phyloP scores from a whole-genome alignment of 2,888 invertebrate genomes.

The Spilarctia lutea region DNA sequence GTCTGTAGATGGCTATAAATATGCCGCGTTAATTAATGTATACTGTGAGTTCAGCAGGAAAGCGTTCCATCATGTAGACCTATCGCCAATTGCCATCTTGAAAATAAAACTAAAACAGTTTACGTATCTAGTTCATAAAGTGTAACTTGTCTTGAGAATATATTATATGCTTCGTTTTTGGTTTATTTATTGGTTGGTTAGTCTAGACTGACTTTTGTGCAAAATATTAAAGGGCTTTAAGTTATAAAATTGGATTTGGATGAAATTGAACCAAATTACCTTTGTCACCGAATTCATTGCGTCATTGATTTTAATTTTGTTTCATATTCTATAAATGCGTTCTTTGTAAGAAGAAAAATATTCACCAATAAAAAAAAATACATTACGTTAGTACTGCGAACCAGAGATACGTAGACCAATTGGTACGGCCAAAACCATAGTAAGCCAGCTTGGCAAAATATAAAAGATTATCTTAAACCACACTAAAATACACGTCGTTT shows the following conservation, averaged over 20 bases:
- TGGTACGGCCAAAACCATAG: too few relatives aligned
- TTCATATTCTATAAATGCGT: too few relatives aligned
- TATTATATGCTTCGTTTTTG: background rate
- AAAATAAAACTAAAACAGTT: constrained; percentile 53
- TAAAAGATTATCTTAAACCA: too few relatives aligned
- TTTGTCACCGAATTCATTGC: too few relatives aligned
- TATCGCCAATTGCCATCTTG: constrained; percentile 52
- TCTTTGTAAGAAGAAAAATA: too few relatives aligned
- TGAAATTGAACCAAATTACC: background rate
- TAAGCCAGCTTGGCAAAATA: too few relatives aligned
- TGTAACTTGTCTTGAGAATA: constrained; percentile 44
- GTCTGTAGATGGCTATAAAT: constrained; percentile 41
- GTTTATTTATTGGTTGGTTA: background rate
- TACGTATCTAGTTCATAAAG: constrained; percentile 54
- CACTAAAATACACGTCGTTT: too few relatives aligned
- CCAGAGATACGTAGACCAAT: too few relatives aligned
- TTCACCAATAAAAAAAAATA: too few relatives aligned
- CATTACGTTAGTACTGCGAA: too few relatives aligned
- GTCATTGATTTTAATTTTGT: too few relatives aligned
- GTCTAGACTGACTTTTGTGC: background rate
- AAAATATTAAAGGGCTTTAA: background rate
- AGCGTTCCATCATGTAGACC: constrained; percentile 47
- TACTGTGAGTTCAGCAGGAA: constrained; percentile 49
- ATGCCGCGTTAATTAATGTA: constrained; percentile 48
- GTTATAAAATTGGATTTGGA: background rate